phyloP scores from a whole-genome alignment of 2,113 vertebrate species.

The Calonectris borealis region DNA sequence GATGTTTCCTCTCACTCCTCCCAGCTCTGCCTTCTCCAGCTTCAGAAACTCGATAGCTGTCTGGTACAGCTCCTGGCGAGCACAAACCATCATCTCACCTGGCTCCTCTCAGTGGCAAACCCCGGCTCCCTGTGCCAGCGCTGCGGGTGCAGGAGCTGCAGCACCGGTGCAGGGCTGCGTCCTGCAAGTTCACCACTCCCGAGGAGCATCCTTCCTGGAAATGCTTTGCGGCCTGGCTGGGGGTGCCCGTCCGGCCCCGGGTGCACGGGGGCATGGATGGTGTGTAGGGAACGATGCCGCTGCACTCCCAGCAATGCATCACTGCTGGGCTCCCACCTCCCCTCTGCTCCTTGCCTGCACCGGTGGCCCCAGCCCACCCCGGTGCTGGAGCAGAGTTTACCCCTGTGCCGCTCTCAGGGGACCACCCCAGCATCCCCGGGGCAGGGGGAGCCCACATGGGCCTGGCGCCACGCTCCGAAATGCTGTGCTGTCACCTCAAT shows the following conservation, averaged over 20 bases:
- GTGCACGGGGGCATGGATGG: rapidly evolving
- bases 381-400: background rate
- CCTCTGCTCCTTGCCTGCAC: background rate
- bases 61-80: slow-evolving; percentile 71
- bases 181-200: background rate
- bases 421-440: no score
- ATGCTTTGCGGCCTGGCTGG: rapidly evolving
- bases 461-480: rapidly evolving
- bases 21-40: slow-evolving; percentile 76
- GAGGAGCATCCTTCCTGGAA: background rate
- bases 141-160: background rate
- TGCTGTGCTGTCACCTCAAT: slow-evolving; percentile 69
- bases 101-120: rapidly evolving
- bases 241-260: background rate
- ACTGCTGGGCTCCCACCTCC: background rate
- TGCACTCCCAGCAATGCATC: rapidly evolving
- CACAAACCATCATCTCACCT: rapidly evolving
- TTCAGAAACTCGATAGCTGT: slow-evolving; percentile 67
- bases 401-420: background rate
- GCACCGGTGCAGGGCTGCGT: rapidly evolving
- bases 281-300: background rate
- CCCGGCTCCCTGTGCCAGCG: rapidly evolving
- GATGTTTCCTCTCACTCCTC: slow-evolving; percentile 68
- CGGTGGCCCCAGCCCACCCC: rapidly evolving
- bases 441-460: no score